These are phyloP conservation scores for Anniella stebbinsi DNA, from an alignment of 2,797 vertebrate genomes.

Conservation along the genomic window DNA sequence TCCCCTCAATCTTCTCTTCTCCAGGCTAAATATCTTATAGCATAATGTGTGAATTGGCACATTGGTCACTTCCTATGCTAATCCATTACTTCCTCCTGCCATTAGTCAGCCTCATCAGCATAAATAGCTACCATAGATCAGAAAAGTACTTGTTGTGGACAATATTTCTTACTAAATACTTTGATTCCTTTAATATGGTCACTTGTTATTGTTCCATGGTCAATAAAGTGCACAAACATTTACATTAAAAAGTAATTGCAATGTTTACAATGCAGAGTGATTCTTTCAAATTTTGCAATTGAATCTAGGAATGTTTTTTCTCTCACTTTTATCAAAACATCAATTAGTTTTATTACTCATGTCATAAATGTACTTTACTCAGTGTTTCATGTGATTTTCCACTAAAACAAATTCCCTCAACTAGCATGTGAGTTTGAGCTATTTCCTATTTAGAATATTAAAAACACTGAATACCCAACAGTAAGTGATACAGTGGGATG, in stretches of 20 bases:
- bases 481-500: conserved; percentile 7
- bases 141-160: not conserved
- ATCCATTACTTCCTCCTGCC: not conserved
- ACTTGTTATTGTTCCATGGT: not conserved
- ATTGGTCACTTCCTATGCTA: not conserved
- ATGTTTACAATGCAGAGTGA: not conserved
- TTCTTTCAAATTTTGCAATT: not conserved
- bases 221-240: not conserved
- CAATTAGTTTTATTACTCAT: conserved; percentile 2
- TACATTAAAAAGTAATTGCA: not conserved
- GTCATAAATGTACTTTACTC: conserved; percentile 13
- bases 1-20: no score
- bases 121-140: not conserved
- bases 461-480: not conserved
- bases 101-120: not conserved
- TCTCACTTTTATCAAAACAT: not conserved
- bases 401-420: not conserved
- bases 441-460: not conserved
- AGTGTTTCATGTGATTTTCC: conserved; percentile 18
- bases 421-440: not conserved
- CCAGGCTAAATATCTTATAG: not conserved
- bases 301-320: not conserved
- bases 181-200: not conserved
- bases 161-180: not conserved
- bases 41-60: no score